Percentiles rank a stretch among this genome's conserved stretches.
These are phyloP conservation scores for Tyria jacobaeae DNA, from an alignment of 2,888 invertebrate genomes.

Conservation along the genomic window DNA sequence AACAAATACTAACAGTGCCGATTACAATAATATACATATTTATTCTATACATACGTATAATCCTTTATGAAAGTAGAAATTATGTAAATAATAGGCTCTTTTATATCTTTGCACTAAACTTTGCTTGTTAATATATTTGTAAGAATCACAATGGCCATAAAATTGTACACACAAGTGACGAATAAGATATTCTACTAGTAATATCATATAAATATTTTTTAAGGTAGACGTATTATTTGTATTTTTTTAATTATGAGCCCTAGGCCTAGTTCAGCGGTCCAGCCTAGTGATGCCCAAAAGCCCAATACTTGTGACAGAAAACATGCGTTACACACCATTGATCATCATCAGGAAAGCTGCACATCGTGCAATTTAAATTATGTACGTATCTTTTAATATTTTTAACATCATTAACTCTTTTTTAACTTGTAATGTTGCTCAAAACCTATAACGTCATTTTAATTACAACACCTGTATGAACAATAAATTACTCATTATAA, in stretches of 20 bases:
- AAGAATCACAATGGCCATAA: no score
- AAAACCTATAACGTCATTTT: background rate
- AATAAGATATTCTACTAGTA: no score
- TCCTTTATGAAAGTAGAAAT: background rate
- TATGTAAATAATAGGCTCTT: no score
- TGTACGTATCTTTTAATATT: background rate
- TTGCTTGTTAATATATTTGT: no score
- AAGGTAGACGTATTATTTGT: no score
- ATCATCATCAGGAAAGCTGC: background rate
- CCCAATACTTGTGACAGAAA: background rate
- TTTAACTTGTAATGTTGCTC: background rate
- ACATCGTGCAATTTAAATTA: background rate
- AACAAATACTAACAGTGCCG: constrained; percentile 43
- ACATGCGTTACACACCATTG: background rate
- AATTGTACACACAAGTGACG: no score
- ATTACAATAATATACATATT: constrained; percentile 28
- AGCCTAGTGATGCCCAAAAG: no score
- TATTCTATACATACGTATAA: no score
- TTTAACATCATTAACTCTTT: background rate
- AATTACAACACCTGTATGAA: constrained; percentile 10
- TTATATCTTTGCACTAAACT: no score
- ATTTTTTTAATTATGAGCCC: no score
- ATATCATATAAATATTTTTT: no score
- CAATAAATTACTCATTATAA: constrained; percentile 1
- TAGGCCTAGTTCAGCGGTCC: no score